Evolutionary conservation across 2,888 invertebrate genomes (phyloP).

Genomic region (Apamea crenata): DNA sequence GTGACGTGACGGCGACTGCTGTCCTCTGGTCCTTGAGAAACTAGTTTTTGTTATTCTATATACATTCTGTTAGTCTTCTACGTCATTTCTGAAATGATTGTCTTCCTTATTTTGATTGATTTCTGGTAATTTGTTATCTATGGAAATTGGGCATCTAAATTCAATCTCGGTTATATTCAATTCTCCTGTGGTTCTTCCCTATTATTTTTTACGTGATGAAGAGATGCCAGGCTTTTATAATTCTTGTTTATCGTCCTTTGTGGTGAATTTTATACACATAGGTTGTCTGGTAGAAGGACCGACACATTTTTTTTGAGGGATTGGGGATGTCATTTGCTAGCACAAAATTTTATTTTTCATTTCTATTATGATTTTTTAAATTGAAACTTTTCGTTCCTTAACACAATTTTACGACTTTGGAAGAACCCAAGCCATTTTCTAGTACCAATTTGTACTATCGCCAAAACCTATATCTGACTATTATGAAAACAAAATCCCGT

Average conservation of each 20-base stretch:
- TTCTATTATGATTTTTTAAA: too few species aligned
- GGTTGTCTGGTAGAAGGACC: too few species aligned
- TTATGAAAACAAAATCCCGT: too few species aligned
- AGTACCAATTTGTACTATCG: too few species aligned
- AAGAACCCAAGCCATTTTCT: too few species aligned
- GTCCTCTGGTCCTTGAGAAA: slow-evolving; percentile 17
- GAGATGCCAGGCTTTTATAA: neutral
- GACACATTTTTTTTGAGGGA: too few species aligned
- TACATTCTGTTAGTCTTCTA: neutral
- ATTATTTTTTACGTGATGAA: neutral
- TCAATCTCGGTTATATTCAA: neutral
- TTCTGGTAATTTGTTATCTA: neutral
- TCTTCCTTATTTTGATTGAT: slow-evolving; percentile 5
- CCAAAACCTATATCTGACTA: too few species aligned
- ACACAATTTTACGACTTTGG: too few species aligned
- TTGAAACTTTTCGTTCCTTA: too few species aligned
- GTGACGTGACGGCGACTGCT: neutral
- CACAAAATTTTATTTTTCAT: too few species aligned
- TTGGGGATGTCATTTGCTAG: too few species aligned
- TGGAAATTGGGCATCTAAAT: neutral
- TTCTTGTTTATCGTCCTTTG: neutral
- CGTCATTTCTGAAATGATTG: neutral
- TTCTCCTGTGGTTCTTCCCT: neutral
- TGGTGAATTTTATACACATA: neutral
- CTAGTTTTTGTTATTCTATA: slow-evolving; percentile 6